A percentile compares a stretch with the other conserved stretches of the same genome.
These are phyloP conservation scores for Hucho hucho DNA, from an alignment of 2,113 vertebrate genomes.

Conservation along the genomic window DNA sequence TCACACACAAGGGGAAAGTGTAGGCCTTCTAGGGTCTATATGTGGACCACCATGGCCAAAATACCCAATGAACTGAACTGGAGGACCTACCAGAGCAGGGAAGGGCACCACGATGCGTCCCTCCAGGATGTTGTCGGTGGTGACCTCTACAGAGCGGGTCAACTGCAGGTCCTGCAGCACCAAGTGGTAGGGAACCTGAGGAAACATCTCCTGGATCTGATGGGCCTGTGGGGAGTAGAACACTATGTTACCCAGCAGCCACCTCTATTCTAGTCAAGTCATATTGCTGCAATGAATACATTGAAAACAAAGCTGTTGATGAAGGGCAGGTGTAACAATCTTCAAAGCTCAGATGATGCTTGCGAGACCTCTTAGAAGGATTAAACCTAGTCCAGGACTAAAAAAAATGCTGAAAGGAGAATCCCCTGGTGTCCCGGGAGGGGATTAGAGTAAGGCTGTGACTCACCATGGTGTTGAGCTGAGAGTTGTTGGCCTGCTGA, in stretches of 20 bases:
- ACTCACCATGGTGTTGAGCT: constrained; percentile 95
- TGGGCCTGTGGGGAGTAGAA: constrained; percentile 79
- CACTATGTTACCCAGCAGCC: background rate
- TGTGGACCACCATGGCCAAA: background rate
- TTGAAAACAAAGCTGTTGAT: background rate
- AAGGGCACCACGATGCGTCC: constrained; percentile 96
- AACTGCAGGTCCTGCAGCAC: constrained; percentile 96
- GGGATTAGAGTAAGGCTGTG: background rate
- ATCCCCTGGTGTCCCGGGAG: too few species aligned
- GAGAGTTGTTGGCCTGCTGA: constrained; percentile 95
- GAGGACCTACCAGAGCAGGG: constrained; percentile 83
- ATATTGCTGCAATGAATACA: background rate
- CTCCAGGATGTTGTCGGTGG: constrained; percentile 97
- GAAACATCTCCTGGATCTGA: constrained; percentile 99
- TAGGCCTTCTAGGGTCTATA: background rate
- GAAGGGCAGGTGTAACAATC: background rate
- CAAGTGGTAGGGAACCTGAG: constrained; percentile 95
- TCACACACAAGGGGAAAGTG: background rate
- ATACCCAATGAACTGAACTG: background rate
- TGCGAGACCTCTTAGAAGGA: too few species aligned
- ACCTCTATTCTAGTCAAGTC: background rate
- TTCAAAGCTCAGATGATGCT: too few species aligned
- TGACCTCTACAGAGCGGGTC: constrained; percentile 94
- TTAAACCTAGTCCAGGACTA: too few species aligned
- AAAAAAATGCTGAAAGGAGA: too few species aligned